Evolutionary conservation across 2,113 vertebrate genomes (phyloP), one percentile per base, ranked within the genome.

Genomic region (Tetrao urogallus): DNA sequence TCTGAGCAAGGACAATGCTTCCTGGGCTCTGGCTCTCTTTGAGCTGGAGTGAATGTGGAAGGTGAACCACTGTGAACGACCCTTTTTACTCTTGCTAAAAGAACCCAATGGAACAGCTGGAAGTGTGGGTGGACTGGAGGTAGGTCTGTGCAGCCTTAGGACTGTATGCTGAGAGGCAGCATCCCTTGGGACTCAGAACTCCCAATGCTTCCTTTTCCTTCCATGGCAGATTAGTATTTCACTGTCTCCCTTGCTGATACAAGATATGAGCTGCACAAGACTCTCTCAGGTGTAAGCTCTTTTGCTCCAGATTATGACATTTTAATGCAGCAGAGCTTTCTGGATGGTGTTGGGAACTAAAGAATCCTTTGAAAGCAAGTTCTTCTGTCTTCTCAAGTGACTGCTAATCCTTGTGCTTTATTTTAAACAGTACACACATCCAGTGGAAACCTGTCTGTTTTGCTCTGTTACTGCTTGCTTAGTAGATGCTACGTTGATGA

Each of bases 111-210:
- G 77, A 87, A 17, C 90, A 79, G 88, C 75, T 77, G 86, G 82
- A n/a, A 30, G 48, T 76, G 15, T 96, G 94, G 92, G 63, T 2
- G 7, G 90, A 91, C 92, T 92, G 94, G 92, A 94, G 94, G 90
- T 95, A 66, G 50, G 92, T 91, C 67, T 71, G 79, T 50, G 50
- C 45, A 88, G 45, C 63, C 54, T 25, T 7, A 38, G 50, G 45
- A 20, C 8, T 22, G 45, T 54, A 10, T 3, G 5, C 63, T 2
- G n/a, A 52, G 43, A 14, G 27, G 52, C 64, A 89, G 50, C 57
- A 57, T 50, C 8, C 0, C 7, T 72, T 17, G 6, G 81, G 58
- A 58, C 19, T 13, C 38, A 48, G 65, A 82, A 84, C 67, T 40
- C 47, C 25, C 17, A 38, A 21, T 1, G 1, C 22, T 65, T 20